Percentiles rank a stretch among this genome's conserved stretches.
Evolutionary conservation across 1,140 invertebrate genomes (phyloP).

Genomic region (Leptoteleia sp.): DNA sequence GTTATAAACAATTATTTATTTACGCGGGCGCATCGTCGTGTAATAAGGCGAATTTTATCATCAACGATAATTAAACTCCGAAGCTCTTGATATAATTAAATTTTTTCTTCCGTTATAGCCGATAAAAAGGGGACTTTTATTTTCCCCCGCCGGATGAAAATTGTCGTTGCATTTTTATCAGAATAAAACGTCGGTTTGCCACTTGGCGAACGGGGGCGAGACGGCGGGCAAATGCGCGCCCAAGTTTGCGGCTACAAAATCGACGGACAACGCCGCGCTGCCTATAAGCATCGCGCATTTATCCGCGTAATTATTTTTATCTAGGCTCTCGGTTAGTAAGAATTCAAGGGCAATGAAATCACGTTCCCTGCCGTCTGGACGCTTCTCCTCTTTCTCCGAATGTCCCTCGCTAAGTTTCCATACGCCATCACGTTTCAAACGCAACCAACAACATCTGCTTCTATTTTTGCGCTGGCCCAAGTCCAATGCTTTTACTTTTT

Average conservation of each 20-base stretch:
- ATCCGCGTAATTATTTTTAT: slow-evolving; percentile 80
- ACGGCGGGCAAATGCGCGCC: background rate
- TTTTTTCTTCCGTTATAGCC: no score
- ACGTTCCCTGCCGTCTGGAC: slow-evolving; percentile 65
- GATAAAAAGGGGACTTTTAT: no score
- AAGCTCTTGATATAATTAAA: no score
- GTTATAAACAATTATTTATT: background rate
- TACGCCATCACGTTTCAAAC: slow-evolving; percentile 65
- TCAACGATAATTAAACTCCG: no score
- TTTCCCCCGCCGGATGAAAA: no score
- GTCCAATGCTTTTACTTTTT: slow-evolving; percentile 80
- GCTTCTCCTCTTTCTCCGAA: slow-evolving; percentile 63
- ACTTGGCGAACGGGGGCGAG: no score
- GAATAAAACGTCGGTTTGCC: no score
- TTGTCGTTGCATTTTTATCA: no score
- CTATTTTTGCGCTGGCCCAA: slow-evolving; percentile 81
- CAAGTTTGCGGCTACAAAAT: slow-evolving; percentile 43
- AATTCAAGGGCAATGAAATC: slow-evolving; percentile 81
- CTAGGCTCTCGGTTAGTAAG: slow-evolving; percentile 74
- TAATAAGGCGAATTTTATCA: background rate
- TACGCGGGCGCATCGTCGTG: no score
- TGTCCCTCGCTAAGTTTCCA: slow-evolving; percentile 63
- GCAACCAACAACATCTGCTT: slow-evolving; percentile 79
- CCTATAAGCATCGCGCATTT: slow-evolving; percentile 68
- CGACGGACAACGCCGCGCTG: slow-evolving; percentile 18